Conservation (phyloP, 2,113 vertebrate genomes). For the Saiga tatarica region DNA sequence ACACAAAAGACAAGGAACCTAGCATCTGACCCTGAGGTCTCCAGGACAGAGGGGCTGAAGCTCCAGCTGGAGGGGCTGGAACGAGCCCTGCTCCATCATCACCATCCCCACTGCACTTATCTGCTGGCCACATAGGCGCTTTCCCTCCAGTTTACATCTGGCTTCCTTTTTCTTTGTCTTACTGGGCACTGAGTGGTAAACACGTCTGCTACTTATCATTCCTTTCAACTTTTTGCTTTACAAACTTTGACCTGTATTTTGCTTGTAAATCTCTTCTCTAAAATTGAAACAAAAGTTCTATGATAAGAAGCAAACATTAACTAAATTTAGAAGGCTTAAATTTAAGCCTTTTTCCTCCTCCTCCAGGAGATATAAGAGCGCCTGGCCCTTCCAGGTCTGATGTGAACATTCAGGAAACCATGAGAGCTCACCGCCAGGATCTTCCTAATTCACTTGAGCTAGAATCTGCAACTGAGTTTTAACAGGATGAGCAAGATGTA, state of each 20-base stretch:
- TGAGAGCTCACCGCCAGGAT: background rate
- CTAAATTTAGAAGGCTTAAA: background rate
- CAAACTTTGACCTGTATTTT: background rate
- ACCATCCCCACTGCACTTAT: background rate
- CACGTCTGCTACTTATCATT: background rate
- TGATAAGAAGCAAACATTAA: background rate
- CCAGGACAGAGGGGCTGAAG: background rate
- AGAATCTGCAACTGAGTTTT: conserved; percentile 2
- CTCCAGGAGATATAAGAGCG: background rate
- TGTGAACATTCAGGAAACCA: conserved; percentile 34
- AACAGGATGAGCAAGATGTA: background rate
- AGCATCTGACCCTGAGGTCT: background rate
- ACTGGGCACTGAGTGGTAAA: background rate
- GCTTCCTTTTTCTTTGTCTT: background rate
- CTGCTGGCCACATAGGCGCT: accelerated
- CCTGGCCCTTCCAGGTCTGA: background rate
- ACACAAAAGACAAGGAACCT: background rate
- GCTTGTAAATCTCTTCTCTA: conserved; percentile 4
- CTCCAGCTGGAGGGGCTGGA: background rate
- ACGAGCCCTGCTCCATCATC: background rate
- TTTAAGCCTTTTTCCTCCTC: background rate
- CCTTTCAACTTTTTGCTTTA: background rate
- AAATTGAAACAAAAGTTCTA: background rate
- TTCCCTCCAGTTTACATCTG: background rate
- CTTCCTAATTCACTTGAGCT: background rate